Conservation (phyloP, 2,888 invertebrate species). For the Aplocera efformata region DNA sequence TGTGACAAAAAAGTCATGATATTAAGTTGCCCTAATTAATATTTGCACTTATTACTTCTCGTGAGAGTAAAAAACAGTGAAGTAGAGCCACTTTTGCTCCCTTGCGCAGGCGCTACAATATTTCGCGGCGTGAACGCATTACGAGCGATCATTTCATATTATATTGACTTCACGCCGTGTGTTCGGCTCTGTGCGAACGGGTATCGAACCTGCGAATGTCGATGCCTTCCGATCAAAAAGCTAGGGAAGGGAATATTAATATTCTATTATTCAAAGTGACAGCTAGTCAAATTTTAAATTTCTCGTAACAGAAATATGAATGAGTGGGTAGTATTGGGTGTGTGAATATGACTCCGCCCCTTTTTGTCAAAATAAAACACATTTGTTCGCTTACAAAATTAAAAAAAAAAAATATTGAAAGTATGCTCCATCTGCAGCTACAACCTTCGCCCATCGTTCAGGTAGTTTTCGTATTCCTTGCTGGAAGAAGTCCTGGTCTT, state of each 20-base stretch:
- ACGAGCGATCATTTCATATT: constrained; percentile 68
- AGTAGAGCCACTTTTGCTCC: constrained; percentile 40
- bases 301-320: no score
- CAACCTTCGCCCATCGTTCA: no score
- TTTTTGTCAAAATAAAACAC: no score
- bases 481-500: no score
- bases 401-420: no score
- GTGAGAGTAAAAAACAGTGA: not conserved
- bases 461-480: no score
- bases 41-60: not conserved
- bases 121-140: constrained; percentile 69
- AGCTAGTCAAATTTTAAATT: constrained; percentile 3
- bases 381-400: no score
- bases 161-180: constrained; percentile 55
- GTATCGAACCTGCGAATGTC: constrained; percentile 47
- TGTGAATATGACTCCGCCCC: no score
- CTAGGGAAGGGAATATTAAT: constrained; percentile 8
- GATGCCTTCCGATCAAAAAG: constrained; percentile 9
- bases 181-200: constrained; percentile 47
- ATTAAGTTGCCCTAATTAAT: no score
- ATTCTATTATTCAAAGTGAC: not conserved
- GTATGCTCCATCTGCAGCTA: no score
- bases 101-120: constrained; percentile 43
- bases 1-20: no score
- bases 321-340: no score